Evolutionary conservation across 30 jellyfish, hydroid and myxozoan genomes (phyloP), one percentile per base, ranked within the genome.

Genomic region (Calvadosia cruxmelitensis): DNA sequence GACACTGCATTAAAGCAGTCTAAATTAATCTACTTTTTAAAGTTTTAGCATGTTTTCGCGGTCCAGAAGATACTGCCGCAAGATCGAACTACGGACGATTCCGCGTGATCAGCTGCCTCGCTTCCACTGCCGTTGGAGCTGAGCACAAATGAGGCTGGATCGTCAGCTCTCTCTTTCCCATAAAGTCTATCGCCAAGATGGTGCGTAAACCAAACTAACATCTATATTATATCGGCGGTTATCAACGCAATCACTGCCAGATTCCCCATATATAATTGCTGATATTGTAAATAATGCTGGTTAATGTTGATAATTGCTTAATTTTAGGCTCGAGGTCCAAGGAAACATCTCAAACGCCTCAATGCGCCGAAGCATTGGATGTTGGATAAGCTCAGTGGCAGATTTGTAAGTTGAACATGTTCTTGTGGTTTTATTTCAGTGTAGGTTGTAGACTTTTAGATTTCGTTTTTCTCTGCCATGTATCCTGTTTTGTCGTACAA

Each of bases 351-450:
- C 91, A 91, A 91, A 86, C 91, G 99, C 83, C 95, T 91, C 78
- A 72, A 91, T 83, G 99, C 99, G 23, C 99, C 99, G 0, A 91
- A 78, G 81, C 99, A 91, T 91, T 91, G 99, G 99, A 91, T 91
- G 99, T 79, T 91, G 92, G 99, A 91, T 74, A 91, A 91, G 75
- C 86, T 91, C 63, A 81, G 95, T 74, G 99, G 99, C 20, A 75
- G 73, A 35, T 91, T 82, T 66, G 99, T 91, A 77, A 76, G 95
- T 81, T 2, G 20, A 2, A 66, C 62, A 28, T 32, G 24, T 49
- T 69, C 10, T 42, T 42, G 20, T 72, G 27, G 27, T 16, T 49
- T 67, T 12, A 33, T 29, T 67, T 53, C 16, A 66, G 12, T 31
- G 20, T n/a, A n/a, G n/a, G n/a, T n/a, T n/a, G n/a, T n/a, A n/a